Conservation (phyloP, 1,140 invertebrate species). For the Orchesella cincta region DNA sequence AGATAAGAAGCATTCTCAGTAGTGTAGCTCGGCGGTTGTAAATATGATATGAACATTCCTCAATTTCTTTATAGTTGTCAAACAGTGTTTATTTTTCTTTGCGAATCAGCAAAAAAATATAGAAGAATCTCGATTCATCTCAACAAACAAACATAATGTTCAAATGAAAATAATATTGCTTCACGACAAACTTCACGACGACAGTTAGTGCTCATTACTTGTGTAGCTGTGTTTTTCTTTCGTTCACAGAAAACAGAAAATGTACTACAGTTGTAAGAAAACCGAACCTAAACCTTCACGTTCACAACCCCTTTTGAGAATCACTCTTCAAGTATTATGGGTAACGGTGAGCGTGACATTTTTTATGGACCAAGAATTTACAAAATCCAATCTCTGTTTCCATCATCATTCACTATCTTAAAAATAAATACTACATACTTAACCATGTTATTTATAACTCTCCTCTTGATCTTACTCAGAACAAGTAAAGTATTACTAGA, state of each 20-base stretch:
- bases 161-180: not conserved
- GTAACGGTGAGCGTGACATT: constrained; percentile 27
- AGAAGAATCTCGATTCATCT: not conserved
- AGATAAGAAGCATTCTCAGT: too few species aligned
- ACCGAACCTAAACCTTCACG: not conserved
- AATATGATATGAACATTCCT: not conserved
- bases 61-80: constrained; percentile 3
- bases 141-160: not conserved
- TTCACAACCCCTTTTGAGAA: not conserved
- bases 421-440: not conserved
- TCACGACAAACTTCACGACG: constrained; percentile 8
- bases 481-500: constrained; percentile 3
- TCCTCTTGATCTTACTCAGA: not conserved
- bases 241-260: not conserved
- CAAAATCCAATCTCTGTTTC: constrained; percentile 21
- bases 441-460: constrained; percentile 19
- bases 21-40: not conserved
- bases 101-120: not conserved
- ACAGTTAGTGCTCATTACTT: not conserved
- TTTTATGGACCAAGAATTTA: constrained; percentile 3
- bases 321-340: not conserved
- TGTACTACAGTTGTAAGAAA: not conserved
- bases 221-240: not conserved
- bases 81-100: constrained; percentile 9
- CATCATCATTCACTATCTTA: not conserved